Evolutionary conservation across 2,113 vertebrate species (phyloP).

Genomic region (Dolichallabes microphthalmus): DNA sequence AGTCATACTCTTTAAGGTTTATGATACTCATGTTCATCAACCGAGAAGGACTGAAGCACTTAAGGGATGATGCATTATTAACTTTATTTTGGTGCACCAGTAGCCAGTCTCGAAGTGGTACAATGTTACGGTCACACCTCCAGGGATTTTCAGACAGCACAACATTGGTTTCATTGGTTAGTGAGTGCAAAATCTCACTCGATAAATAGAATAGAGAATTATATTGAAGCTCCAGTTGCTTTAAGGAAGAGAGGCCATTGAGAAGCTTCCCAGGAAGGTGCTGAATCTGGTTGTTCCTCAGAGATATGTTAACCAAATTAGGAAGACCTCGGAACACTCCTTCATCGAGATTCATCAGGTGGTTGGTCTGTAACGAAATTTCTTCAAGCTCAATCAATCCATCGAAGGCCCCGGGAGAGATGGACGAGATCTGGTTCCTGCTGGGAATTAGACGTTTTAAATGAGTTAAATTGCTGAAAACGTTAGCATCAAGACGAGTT

Average conservation of each 20-base stretch:
- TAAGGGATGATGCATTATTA: conserved; percentile 65
- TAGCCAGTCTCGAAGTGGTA: conserved; percentile 82
- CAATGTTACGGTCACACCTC: conserved; percentile 81
- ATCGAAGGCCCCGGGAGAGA: conserved; percentile 74
- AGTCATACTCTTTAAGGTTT: conserved; percentile 59
- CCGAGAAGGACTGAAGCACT: conserved; percentile 72
- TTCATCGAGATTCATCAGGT: conserved; percentile 68
- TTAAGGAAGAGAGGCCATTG: conserved; percentile 63
- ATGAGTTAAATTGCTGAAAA: conserved; percentile 81
- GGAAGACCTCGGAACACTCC: conserved; percentile 72
- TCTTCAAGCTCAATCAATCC: conserved; percentile 79
- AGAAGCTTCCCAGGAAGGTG: conserved; percentile 77
- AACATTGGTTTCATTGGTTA: conserved; percentile 72
- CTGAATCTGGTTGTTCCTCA: conserved; percentile 83
- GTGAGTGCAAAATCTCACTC: conserved; percentile 69
- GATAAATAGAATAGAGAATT: conserved; percentile 82
- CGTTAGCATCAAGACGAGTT: conserved; percentile 68
- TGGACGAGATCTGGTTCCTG: conserved; percentile 76
- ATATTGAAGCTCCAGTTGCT: conserved; percentile 78
- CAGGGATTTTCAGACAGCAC: conserved; percentile 85
- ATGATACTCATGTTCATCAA: conserved; percentile 66
- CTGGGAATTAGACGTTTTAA: conserved; percentile 83
- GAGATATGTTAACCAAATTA: conserved; percentile 82
- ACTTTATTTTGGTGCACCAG: conserved; percentile 67
- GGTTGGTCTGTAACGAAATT: conserved; percentile 85